Conservation (phyloP, 2,888 invertebrate genomes). For the Nasonovia ribisnigri region DNA sequence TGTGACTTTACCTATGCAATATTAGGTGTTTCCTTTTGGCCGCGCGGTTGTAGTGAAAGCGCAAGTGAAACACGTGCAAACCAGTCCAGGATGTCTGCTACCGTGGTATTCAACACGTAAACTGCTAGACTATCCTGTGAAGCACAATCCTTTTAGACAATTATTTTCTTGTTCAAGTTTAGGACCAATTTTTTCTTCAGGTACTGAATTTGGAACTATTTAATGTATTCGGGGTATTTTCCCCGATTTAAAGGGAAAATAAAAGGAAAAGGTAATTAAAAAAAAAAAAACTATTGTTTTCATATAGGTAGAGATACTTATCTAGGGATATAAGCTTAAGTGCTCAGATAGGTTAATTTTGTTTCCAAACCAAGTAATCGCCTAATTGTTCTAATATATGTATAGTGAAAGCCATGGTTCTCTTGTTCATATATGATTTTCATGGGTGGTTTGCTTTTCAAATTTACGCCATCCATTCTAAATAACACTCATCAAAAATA, state of each 20-base stretch:
- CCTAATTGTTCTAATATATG: slow-evolving; percentile 52
- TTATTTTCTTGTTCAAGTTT: not conserved
- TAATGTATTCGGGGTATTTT: not conserved
- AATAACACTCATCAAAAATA: not conserved
- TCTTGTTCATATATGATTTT: slow-evolving; percentile 44
- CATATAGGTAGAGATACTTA: slow-evolving; percentile 29
- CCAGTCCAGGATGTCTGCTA: slow-evolving; percentile 61
- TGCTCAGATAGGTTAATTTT: slow-evolving; percentile 52
- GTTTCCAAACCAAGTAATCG: slow-evolving; percentile 55
- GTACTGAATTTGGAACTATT: not conserved
- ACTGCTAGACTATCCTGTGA: slow-evolving; percentile 18
- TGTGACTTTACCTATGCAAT: slow-evolving; percentile 41
- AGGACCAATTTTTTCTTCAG: not conserved
- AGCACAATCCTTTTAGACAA: not conserved
- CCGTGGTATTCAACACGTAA: slow-evolving; percentile 35
- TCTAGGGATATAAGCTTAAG: slow-evolving; percentile 16
- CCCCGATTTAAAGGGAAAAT: too few species aligned
- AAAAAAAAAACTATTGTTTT: slow-evolving; percentile 34
- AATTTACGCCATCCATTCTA: slow-evolving; percentile 30
- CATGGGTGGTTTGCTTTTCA: slow-evolving; percentile 43
- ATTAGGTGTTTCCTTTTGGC: slow-evolving; percentile 51
- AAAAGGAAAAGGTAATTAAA: slow-evolving; percentile 37
- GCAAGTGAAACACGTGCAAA: slow-evolving; percentile 52
- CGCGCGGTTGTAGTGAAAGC: slow-evolving; percentile 54
- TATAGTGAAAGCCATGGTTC: slow-evolving; percentile 39